Percentiles rank a stretch among this genome's conserved stretches.
Conservation (phyloP, 64 coral and sea anemone species). For the Dendrophyllia cribrosa region DNA sequence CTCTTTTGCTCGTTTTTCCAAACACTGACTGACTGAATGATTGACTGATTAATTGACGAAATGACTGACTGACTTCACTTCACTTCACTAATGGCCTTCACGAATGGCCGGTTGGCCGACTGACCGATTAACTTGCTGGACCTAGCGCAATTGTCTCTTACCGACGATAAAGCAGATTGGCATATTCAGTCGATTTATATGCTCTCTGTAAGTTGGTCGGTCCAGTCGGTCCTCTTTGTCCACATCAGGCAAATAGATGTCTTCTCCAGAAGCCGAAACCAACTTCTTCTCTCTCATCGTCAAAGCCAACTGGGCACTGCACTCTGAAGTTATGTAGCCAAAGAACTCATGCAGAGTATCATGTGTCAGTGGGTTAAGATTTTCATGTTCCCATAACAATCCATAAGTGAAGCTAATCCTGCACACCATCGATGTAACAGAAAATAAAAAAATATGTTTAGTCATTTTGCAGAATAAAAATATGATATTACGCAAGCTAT, state of each 20-base stretch:
- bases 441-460: too few species aligned
- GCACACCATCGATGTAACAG: not conserved
- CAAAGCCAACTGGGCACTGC: conserved; percentile 29
- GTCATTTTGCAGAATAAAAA: too few species aligned
- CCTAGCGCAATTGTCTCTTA: conserved; percentile 1
- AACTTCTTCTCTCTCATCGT: conserved; percentile 56
- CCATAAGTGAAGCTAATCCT: conserved; percentile 65
- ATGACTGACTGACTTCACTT: too few species aligned
- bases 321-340: conserved; percentile 48
- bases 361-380: conserved; percentile 56
- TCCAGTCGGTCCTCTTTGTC: conserved; percentile 6
- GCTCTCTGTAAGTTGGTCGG: conserved; percentile 20
- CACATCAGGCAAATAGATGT: conserved; percentile 67
- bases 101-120: too few species aligned
- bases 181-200: conserved; percentile 48
- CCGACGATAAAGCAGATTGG: conserved; percentile 64
- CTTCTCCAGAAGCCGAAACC: conserved; percentile 55
- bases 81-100: too few species aligned
- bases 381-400: conserved; percentile 66
- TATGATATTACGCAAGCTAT: too few species aligned
- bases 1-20: too few species aligned
- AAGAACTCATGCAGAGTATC: conserved; percentile 66
- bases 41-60: too few species aligned
- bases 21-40: too few species aligned
- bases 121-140: too few species aligned